These are phyloP conservation scores for Ceyx margarethae DNA, from an alignment of 2,113 vertebrate species.

Conservation along the genomic window DNA sequence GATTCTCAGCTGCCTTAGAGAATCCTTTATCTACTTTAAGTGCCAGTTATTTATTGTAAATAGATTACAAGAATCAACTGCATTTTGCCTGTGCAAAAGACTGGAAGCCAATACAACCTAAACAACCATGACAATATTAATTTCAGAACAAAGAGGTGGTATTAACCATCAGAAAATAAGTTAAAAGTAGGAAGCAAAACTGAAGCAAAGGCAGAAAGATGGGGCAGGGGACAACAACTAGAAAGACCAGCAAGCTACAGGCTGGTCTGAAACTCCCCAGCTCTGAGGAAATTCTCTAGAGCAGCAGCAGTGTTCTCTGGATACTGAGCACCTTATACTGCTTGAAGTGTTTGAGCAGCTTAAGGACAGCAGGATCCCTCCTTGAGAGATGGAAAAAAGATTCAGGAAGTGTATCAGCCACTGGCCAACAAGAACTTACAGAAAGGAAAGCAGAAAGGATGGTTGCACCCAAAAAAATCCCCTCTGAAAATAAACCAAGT, in stretches of 20 bases:
- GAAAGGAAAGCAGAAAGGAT: neutral
- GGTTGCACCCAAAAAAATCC: neutral
- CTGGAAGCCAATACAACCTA: neutral
- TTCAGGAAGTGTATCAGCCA: neutral
- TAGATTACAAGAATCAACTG: neutral
- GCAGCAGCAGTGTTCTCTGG: neutral
- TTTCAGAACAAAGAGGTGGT: neutral
- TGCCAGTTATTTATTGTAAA: neutral
- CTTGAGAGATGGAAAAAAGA: neutral
- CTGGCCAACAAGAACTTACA: neutral
- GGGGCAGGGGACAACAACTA: neutral
- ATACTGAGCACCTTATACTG: neutral
- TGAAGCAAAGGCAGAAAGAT: neutral
- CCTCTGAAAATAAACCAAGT: neutral
- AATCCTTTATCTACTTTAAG: neutral
- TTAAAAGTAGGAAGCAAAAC: neutral
- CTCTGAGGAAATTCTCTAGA: neutral
- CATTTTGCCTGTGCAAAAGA: neutral
- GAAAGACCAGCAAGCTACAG: neutral
- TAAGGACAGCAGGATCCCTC: neutral
- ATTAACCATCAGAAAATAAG: neutral
- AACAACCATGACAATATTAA: fast-evolving
- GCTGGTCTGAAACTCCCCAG: too few relatives aligned
- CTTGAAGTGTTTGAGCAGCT: neutral
- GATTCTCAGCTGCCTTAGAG: neutral